Evolutionary conservation across 92 coral and sea anemone species (phyloP), one percentile per base, ranked within the genome.

Genomic region (Phenganax subtilis): DNA sequence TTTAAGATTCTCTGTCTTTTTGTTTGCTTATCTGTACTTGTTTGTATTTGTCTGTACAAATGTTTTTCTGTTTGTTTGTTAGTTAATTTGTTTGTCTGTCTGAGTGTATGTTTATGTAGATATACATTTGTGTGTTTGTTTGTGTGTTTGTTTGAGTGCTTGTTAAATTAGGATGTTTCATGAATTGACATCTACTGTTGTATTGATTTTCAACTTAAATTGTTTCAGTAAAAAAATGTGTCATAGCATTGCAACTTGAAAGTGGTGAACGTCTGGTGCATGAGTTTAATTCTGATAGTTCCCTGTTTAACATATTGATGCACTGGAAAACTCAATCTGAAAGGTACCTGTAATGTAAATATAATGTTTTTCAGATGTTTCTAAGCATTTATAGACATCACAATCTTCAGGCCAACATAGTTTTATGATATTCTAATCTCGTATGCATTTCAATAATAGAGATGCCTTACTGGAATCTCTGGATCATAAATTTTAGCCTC

Each of bases 201-300:
- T 15, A 62, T 53, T 6, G 55, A n/a, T 9, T 64, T 9, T 54
- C 47, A 28, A 17, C n/a, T 20, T 44, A 77, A 54, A 59, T 70
- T 63, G 83, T 80, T 76, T n/a, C 37, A 91, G 96, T 76, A 57
- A 89, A 86, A 64, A 88, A 58, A 65, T 87, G 94, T 57, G 90
- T 93, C 64, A 89, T 94, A 57, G 98, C 90, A 10, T 65, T 94
- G 51, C 98, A 94, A 25, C 80, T 94, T 67, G 91, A 89, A 80
- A 87, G 91, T 52, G 98, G 98, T 28, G 97, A 94, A 57, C 87
- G 98, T 64, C 91, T 94, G 74, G 87, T 87, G 27, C 89, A 90
- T 71, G 98, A 94, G 62, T 94, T 94, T 68, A 89, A 94, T 54
- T 85, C 98, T 10, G 85, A 86, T 47, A 71, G 75, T 29, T 85